phyloP scores from a whole-genome alignment of 2,113 vertebrate genomes.

The Gopherus evgoodei region DNA sequence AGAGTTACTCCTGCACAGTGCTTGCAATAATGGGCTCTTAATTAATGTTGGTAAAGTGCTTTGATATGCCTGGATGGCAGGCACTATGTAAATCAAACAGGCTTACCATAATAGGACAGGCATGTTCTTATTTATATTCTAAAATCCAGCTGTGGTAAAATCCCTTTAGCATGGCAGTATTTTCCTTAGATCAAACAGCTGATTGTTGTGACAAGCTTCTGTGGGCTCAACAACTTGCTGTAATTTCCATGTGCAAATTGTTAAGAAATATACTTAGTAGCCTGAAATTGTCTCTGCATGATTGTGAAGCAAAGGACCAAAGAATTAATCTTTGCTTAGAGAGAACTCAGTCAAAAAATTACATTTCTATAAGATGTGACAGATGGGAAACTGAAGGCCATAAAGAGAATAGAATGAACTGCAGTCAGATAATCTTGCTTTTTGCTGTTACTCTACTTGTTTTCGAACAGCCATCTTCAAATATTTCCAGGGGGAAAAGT shows the following conservation, averaged over 20 bases:
- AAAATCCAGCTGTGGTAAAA: slow-evolving; percentile 27
- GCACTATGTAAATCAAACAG: not conserved
- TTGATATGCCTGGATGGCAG: not conserved
- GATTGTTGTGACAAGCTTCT: slow-evolving; percentile 25
- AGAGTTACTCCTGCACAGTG: not conserved
- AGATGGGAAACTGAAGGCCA: slow-evolving; percentile 3
- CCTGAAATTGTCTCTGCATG: slow-evolving; percentile 34
- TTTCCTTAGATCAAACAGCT: slow-evolving; percentile 11
- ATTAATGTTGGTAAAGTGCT: not conserved
- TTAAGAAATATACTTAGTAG: slow-evolving; percentile 48
- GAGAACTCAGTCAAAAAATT: not conserved
- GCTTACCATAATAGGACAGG: not conserved
- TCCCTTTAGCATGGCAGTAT: not conserved
- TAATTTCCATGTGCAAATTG: slow-evolving; percentile 24
- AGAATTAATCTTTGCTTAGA: slow-evolving; percentile 31
- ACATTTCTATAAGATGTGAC: not conserved
- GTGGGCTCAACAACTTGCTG: slow-evolving; percentile 8
- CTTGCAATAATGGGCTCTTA: not conserved
- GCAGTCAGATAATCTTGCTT: not conserved
- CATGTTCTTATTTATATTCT: slow-evolving; percentile 31
- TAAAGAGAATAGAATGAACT: not conserved
- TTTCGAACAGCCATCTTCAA: not conserved
- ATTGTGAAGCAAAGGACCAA: slow-evolving; percentile 50
- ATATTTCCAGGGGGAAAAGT: slow-evolving; percentile 2
- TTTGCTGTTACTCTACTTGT: not conserved